Evolutionary conservation across 2,888 invertebrate species (phyloP).

Genomic region (Macrophya alboannulata): DNA sequence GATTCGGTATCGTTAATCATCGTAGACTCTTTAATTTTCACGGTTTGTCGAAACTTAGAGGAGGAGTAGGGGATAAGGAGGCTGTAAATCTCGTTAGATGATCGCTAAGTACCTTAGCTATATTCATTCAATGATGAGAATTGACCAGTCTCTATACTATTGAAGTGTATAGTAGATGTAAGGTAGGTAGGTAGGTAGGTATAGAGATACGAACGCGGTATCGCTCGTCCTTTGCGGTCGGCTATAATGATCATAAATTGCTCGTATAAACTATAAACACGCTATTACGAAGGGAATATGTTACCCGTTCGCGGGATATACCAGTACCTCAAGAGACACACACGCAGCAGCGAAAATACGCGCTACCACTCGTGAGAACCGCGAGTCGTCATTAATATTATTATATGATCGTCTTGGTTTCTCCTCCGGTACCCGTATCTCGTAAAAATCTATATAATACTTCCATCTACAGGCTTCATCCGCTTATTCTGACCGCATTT

Average conservation of each 20-base stretch:
- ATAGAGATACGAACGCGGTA: conserved; percentile 2
- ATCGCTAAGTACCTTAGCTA: background rate
- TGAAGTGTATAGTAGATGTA: background rate
- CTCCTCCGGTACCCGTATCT: conserved; percentile 7
- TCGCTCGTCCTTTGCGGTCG: conserved; percentile 46
- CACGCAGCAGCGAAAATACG: conserved; percentile 3
- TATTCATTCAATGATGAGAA: background rate
- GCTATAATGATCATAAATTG: conserved; percentile 51
- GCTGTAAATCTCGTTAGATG: background rate
- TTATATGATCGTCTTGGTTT: conserved; percentile 43
- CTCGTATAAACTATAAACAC: conserved; percentile 55
- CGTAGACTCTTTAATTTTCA: conserved; percentile 25
- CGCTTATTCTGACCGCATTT: background rate
- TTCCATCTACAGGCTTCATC: background rate
- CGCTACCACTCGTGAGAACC: conserved; percentile 28
- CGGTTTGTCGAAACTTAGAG: background rate
- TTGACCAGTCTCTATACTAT: background rate
- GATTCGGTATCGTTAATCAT: conserved; percentile 7
- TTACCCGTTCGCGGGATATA: conserved; percentile 40
- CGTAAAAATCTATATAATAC: background rate
- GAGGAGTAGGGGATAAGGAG: background rate
- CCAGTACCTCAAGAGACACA: background rate
- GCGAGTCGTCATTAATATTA: conserved; percentile 27
- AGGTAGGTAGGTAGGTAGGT: background rate
- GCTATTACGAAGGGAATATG: conserved; percentile 45